phyloP scores from a whole-genome alignment of 2,888 invertebrate genomes.

The Andrena trimmerana region DNA sequence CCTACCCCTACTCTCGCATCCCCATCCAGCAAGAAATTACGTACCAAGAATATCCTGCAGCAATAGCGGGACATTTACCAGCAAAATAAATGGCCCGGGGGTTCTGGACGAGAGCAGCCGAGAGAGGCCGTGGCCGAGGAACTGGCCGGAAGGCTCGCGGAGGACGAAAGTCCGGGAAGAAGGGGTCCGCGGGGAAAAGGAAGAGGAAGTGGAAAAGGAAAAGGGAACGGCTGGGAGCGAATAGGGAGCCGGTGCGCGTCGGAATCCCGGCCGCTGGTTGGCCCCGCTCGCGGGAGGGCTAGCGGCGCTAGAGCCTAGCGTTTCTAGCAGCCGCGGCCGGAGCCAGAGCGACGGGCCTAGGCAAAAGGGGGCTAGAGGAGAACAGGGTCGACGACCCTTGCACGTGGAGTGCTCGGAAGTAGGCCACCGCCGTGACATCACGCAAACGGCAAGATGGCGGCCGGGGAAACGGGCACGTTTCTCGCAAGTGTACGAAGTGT shows the following conservation, averaged over 20 bases:
- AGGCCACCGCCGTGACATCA: slow-evolving; percentile 83
- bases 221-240: not conserved
- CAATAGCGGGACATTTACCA: no score
- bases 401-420: slow-evolving; percentile 82
- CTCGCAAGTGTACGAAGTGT: slow-evolving; percentile 58
- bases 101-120: not conserved
- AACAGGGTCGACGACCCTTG: slow-evolving; percentile 80
- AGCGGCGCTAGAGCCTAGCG: slow-evolving; percentile 36
- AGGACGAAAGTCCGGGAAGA: slow-evolving; percentile 18
- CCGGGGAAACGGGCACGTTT: slow-evolving; percentile 70
- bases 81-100: not conserved
- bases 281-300: slow-evolving; percentile 23
- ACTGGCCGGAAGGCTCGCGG: not conserved
- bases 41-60: no score
- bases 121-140: not conserved
- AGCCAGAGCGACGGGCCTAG: slow-evolving; percentile 51
- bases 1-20: no score
- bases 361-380: slow-evolving; percentile 74
- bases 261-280: slow-evolving; percentile 34
- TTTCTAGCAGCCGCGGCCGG: slow-evolving; percentile 3
- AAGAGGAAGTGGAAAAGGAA: slow-evolving; percentile 13
- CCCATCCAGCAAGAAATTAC: no score
- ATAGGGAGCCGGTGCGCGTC: slow-evolving; percentile 18
- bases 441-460: slow-evolving; percentile 82
- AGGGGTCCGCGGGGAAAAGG: slow-evolving; percentile 1